phyloP scores from a whole-genome alignment of 2,113 vertebrate genomes.

The Prionailurus bengalensis region DNA sequence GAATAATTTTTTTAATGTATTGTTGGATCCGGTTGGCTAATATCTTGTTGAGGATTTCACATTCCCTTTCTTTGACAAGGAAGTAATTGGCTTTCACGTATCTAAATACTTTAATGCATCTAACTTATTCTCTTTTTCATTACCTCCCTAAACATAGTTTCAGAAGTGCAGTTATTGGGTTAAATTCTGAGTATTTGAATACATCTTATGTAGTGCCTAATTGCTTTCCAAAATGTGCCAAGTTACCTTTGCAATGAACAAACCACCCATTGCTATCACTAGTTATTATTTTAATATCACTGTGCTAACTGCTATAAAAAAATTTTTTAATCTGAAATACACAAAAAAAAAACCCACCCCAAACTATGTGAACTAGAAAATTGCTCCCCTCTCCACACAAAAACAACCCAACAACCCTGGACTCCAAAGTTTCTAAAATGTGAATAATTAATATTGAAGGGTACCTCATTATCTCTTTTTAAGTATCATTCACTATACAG shows the following conservation, averaged over 20 bases:
- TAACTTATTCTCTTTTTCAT: constrained; percentile 35
- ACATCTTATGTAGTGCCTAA: neutral
- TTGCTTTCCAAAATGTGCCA: neutral
- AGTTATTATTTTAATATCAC: constrained; percentile 31
- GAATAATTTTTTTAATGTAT: too few species aligned
- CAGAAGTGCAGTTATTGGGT: neutral
- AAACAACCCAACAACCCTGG: neutral
- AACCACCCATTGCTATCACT: neutral
- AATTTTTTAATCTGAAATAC: neutral
- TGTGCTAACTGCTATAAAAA: neutral
- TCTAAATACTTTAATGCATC: neutral
- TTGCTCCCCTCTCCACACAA: neutral
- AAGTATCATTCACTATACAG: constrained; percentile 50
- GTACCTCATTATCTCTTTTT: neutral
- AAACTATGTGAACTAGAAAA: constrained; percentile 5
- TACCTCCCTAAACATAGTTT: neutral
- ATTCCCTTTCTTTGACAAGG: neutral
- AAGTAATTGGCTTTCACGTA: neutral
- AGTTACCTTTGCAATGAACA: constrained; percentile 3
- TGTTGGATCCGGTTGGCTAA: too few species aligned
- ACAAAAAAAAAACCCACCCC: neutral
- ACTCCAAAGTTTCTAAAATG: constrained; percentile 39
- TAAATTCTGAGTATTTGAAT: constrained; percentile 15
- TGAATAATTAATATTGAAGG: constrained; percentile 35
- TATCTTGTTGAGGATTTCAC: neutral